Percentiles rank a stretch among this genome's conserved stretches.
Evolutionary conservation across 1,140 invertebrate genomes (phyloP).

Genomic region (Calliphora vicina): DNA sequence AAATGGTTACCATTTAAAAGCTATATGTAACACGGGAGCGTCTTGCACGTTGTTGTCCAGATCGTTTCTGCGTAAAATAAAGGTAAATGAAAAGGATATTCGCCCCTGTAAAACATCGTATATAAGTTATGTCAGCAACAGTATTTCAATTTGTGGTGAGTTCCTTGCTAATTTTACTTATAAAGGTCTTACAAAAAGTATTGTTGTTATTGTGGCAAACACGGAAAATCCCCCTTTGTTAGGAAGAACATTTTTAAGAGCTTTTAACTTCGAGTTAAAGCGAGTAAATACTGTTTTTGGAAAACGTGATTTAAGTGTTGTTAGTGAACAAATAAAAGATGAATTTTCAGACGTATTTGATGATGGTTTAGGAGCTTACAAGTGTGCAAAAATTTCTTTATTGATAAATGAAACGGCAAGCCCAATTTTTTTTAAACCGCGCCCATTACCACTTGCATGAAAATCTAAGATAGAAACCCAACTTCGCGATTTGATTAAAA

Average conservation of each 20-base stretch:
- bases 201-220: neutral
- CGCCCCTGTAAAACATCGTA: neutral
- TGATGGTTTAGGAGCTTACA: neutral
- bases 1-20: neutral
- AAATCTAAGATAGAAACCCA: neutral
- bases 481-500: neutral
- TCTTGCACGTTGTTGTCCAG: neutral
- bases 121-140: neutral
- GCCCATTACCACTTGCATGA: neutral
- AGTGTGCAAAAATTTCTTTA: neutral
- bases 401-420: neutral
- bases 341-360: neutral
- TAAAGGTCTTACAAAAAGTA: neutral
- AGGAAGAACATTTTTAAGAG: conserved; percentile 13
- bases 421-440: neutral
- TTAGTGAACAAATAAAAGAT: neutral
- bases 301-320: neutral
- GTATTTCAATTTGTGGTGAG: neutral
- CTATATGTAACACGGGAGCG: neutral
- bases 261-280: neutral
- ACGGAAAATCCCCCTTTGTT: neutral
- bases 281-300: neutral
- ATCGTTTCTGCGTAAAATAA: neutral
- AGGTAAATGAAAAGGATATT: neutral
- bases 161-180: neutral